phyloP scores from a whole-genome alignment of 2,797 vertebrate genomes.

The Halcyon badia region DNA sequence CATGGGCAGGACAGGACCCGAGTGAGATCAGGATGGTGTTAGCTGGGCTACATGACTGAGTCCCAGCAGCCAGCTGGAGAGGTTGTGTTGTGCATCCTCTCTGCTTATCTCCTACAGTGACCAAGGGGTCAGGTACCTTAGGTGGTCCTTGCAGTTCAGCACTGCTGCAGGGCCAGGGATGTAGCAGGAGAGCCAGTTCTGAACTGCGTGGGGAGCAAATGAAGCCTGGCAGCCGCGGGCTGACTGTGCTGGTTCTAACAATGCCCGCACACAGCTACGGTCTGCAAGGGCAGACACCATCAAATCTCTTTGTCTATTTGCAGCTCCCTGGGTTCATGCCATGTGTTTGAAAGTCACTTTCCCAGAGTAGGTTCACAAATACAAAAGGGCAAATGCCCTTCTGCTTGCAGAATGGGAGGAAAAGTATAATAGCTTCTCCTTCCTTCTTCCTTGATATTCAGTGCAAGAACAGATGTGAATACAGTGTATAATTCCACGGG shows the following conservation, averaged over 20 bases:
- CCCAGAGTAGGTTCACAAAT: neutral
- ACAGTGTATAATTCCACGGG: neutral
- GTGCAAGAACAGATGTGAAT: neutral
- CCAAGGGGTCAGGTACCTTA: neutral
- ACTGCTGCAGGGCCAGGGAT: neutral
- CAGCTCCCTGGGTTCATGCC: neutral
- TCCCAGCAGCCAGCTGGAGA: neutral
- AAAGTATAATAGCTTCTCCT: neutral
- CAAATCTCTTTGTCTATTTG: neutral
- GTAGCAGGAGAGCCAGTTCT: neutral
- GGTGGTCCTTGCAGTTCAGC: neutral
- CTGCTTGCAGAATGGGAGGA: neutral
- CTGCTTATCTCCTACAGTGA: neutral
- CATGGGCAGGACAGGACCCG: neutral
- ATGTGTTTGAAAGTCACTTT: conserved; percentile 12
- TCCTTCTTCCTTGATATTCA: neutral
- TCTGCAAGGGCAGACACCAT: neutral
- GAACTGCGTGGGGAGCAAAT: neutral
- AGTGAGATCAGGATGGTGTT: neutral
- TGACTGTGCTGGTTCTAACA: neutral
- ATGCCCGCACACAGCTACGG: neutral
- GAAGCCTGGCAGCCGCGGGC: neutral
- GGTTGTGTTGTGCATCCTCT: neutral
- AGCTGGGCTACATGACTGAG: neutral
- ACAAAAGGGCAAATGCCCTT: neutral